Evolutionary conservation across 92 coral and sea anemone species (phyloP), one percentile per base, ranked within the genome.

Genomic region (Zoanthus sansibaricus): DNA sequence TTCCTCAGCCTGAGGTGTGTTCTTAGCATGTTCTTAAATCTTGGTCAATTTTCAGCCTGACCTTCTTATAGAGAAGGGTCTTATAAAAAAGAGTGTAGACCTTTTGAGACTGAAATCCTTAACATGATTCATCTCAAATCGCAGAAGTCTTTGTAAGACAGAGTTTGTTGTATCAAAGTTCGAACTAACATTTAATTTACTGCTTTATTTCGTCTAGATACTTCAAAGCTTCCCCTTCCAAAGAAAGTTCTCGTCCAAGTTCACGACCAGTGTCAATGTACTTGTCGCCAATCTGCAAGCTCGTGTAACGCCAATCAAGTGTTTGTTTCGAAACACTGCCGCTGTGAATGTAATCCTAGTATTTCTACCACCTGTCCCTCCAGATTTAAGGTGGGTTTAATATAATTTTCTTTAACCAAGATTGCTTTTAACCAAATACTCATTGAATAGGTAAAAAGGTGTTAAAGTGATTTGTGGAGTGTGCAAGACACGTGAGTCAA

Each of bases 291-390:
- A 32, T 62, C 85, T 15, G 59, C 85, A 10, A 80, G 85, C 59
- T 46, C 72, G 15, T 80, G 85, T 45, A 80, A 66, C 74, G 32
- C 58, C 37, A 66, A 61, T 1, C 75, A 80, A 14, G 74, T 80
- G 11, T 80, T 80, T 32, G 75, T 80, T 11, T 55, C 33, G 64
- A 42, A 12, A 12, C 75, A 80, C 31, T 80, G 85, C 44, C 74
- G 85, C 74, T 80, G 85, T 62, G 85, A 80, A 47, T 80, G 85
- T 30, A 80, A 80, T 13, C 74, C 73, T 45, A 31, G 42, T 0
- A 4, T 80, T 20, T 62, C 30, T 9, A 80, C 69, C 45, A 30
- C 3, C 21, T 80, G 85, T n/a, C 45, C 74, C 21, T 3, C 25
- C 55, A 64, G 42, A 15, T 80, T 80, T 80, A 64, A 80, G 85